Percentiles rank a stretch among this genome's conserved stretches.
Evolutionary conservation across 1,140 invertebrate species (phyloP).

Genomic region (Venustaconcha ellipsiformis): DNA sequence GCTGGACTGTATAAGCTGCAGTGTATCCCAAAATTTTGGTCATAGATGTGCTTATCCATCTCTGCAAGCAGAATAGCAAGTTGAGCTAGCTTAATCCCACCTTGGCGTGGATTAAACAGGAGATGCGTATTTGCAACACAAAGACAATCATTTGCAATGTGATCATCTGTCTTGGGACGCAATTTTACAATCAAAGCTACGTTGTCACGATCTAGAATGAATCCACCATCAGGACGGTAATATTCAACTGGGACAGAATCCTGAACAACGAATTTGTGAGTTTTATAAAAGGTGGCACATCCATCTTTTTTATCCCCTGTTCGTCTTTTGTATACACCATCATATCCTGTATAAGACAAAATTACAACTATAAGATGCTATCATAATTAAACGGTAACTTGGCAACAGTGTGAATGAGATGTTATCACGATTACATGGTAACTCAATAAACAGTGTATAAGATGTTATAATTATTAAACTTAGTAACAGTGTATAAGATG

Average conservation of each 20-base stretch:
- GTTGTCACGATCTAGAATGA: conserved; percentile 86
- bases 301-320: conserved; percentile 81
- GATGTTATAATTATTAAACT: too few species aligned
- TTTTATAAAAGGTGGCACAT: conserved; percentile 86
- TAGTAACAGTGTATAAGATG: too few species aligned
- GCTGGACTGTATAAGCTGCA: conserved; percentile 76
- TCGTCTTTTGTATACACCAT: conserved; percentile 80
- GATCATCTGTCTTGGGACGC: conserved; percentile 18
- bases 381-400: too few species aligned
- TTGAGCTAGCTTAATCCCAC: conserved; percentile 91
- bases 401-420: too few species aligned
- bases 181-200: conserved; percentile 87
- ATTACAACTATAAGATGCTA: background rate
- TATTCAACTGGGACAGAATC: conserved; percentile 76
- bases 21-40: background rate
- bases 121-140: conserved; percentile 93
- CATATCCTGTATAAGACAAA: conserved; percentile 71
- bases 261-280: conserved; percentile 74
- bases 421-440: too few species aligned
- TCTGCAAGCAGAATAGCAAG: conserved; percentile 82
- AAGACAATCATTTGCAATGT: conserved; percentile 61
- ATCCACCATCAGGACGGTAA: conserved; percentile 54
- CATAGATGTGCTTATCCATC: conserved; percentile 73
- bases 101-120: conserved; percentile 89
- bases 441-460: too few species aligned